Evolutionary conservation across 2,113 vertebrate species (phyloP), one percentile per base, ranked within the genome.

Genomic region (Rhombomys opimus): DNA sequence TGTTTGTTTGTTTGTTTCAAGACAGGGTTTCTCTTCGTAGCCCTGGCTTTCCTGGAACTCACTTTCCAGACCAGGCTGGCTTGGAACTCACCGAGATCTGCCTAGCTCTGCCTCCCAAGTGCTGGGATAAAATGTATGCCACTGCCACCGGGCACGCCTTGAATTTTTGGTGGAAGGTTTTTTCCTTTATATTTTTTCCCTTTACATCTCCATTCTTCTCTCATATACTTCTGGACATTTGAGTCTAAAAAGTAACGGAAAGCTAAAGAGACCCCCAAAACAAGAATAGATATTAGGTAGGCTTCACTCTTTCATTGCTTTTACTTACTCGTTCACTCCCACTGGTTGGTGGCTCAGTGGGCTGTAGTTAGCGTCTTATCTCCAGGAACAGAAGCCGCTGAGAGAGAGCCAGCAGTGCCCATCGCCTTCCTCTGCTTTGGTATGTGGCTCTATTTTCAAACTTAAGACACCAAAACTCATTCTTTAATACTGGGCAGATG

Each of bases 211-310:
- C 46, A 17, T 95, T 61, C 12, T 30, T 87, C 63, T 14, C 1
- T 57, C n/a, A 46, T 75, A 63, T 1, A 41, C 30, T 93, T 86
- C 50, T 76, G 46, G 8, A 35, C 93, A 38, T 15, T 95, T 92
- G n/a, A 84, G 30, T 90, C 61, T 87, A 81, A 87, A 50, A 96
- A 91, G n/a, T 15, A 67, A 89, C 59, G 35, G 80, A 91, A 80
- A 52, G 52, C 50, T 90, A 57, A 46, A 35, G 73, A 65, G 46
- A 72, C 93, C 61, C 22, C 63, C 23, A 80, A 89, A 82, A 63
- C 63, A 57, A 75, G 87, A 25, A n/a, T 41, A 54, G 82, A 38
- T 25, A 17, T 54, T 86, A 70, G n/a, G 2, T 86, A 70, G n/a
- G 2, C 77, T 95, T 77, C 30, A 7, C 38, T 52, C 30, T 90